Evolutionary conservation across 2,888 invertebrate species (phyloP).

Genomic region (Macrostomum cliftonense): DNA sequence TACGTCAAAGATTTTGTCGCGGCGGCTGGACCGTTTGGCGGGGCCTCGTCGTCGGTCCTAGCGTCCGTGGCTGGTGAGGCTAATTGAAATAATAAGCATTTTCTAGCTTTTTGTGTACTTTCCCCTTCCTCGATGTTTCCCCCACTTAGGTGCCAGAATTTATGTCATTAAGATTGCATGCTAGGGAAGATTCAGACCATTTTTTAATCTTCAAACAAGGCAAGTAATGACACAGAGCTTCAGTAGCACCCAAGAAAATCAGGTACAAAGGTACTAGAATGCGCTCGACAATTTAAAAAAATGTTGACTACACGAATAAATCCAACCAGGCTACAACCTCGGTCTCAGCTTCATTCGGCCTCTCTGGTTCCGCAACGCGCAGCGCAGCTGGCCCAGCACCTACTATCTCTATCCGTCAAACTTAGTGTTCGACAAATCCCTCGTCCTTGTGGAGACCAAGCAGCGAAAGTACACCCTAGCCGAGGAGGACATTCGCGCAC

Average conservation of each 20-base stretch:
- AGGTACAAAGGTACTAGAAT: no score
- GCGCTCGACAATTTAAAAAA: no score
- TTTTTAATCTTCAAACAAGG: no score
- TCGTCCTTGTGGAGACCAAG: conserved; percentile 57
- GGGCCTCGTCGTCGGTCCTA: conserved; percentile 27
- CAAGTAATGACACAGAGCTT: no score
- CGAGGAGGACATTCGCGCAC: conserved; percentile 48
- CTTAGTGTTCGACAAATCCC: conserved; percentile 59
- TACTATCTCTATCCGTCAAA: conserved; percentile 71
- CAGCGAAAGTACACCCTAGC: conserved; percentile 59
- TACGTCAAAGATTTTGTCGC: conserved; percentile 59
- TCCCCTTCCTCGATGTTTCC: no score
- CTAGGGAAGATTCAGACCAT: no score
- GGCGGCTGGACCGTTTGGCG: conserved; percentile 73
- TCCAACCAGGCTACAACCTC: conserved; percentile 68
- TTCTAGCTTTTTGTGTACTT: no score
- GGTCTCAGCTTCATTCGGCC: conserved; percentile 62
- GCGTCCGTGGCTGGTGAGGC: conserved; percentile 4
- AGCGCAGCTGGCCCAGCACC: conserved; percentile 74
- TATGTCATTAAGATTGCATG: no score
- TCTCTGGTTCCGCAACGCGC: conserved; percentile 57
- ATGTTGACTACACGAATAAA: no score
- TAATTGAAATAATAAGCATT: no score
- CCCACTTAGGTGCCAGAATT: no score
- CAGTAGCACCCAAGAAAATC: no score